Evolutionary conservation across 2,797 vertebrate genomes (phyloP), one percentile per base, ranked within the genome.

Genomic region (Philypnodon macrostomus): DNA sequence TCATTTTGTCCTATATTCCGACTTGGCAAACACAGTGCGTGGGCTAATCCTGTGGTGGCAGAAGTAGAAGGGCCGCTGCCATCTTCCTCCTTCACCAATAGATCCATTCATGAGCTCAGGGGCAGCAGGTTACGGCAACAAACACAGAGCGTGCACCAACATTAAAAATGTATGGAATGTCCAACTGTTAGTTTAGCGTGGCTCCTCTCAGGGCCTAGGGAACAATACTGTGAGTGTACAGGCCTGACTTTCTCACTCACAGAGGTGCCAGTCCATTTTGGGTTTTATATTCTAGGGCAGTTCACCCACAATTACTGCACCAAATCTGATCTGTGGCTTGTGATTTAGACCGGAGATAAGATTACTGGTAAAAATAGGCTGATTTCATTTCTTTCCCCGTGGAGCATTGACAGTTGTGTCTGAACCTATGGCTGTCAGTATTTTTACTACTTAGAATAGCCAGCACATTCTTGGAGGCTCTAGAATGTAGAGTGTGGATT

Each of bases 111-210:
- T 83, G 87, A 49, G 81, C 74, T 69, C 54, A 58, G 92, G n/a
- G 87, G 77, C 90, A 91, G 72, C 81, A 87, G 92, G 91, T 94
- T 95, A 93, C 70, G 86, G 88, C 90, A 94, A 93, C 92, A 95
- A 94, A 94, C 93, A 91, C 89, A 88, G 89, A 89, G 84, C 40
- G 77, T 88, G 82, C 73, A 68, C 87, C 70, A 38, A 90, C 88
- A 90, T 87, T 89, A 92, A 92, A 94, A 92, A 93, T 90, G 89
- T 68, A 61, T 88, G 91, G 94, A 93, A 95, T 93, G 93, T 83
- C 86, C 88, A 89, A 92, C 88, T 84, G 87, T 92, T 93, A 79
- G 88, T 92, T 95, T 90, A 91, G 80, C 74, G 65, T 58, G 82
- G 83, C 87, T 85, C 71, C 79, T 77, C 79, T 84, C 75, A 82